These are phyloP conservation scores for Entomyzon cyanotis DNA, from an alignment of 2,113 vertebrate genomes.

Conservation along the genomic window DNA sequence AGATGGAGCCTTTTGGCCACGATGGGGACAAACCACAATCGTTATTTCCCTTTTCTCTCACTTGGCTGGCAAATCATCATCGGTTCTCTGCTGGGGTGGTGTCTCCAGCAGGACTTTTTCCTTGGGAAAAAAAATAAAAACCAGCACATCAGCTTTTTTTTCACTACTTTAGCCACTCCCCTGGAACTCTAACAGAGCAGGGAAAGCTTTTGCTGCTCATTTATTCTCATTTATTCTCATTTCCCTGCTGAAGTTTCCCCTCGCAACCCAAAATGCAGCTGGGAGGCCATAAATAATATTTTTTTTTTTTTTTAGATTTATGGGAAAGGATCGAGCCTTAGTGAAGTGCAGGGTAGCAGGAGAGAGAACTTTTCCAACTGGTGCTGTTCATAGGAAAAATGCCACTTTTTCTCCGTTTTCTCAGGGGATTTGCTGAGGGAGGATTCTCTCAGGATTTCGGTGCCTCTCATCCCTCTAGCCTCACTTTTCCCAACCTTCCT, in stretches of 20 bases:
- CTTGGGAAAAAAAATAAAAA: not conserved
- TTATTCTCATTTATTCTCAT: not conserved
- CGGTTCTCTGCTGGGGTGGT: not conserved
- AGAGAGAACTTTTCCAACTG: not conserved
- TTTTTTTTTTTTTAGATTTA: not conserved
- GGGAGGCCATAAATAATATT: not conserved
- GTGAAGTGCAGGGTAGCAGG: not conserved
- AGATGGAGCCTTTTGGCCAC: conserved; percentile 46
- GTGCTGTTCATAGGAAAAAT: not conserved
- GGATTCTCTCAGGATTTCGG: not conserved
- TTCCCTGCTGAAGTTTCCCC: not conserved
- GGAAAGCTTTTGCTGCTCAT: not conserved
- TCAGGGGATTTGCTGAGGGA: conserved; percentile 38
- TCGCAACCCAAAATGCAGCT: not conserved
- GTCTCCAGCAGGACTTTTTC: not conserved
- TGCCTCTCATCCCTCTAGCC: not conserved
- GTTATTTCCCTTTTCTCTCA: not conserved
- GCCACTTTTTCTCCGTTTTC: not conserved
- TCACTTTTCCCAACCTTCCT: not conserved
- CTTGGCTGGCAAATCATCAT: accelerated
- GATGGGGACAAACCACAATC: not conserved
- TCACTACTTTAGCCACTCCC: not conserved
- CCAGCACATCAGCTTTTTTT: not conserved
- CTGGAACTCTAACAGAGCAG: not conserved
- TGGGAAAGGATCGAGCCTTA: not conserved